Evolutionary conservation across 2,888 invertebrate genomes (phyloP).

Genomic region (Dryocosmus kuriphilus): DNA sequence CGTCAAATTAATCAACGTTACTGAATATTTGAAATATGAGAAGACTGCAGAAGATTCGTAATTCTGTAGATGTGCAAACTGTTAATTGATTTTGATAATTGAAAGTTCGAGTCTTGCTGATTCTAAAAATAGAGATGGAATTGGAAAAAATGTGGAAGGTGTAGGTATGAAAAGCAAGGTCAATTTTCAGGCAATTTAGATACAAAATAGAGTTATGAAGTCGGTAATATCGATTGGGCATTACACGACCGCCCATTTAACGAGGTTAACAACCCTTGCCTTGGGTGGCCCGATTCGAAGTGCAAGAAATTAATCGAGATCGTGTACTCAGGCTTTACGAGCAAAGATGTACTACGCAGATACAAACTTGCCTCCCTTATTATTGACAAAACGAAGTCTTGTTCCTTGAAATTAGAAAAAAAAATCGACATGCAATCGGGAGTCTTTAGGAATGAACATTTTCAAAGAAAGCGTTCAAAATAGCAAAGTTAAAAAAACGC

Average conservation of each 20-base stretch:
- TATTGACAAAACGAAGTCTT: conserved; percentile 14
- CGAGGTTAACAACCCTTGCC: conserved; percentile 38
- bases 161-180: neutral
- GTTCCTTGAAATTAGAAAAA: neutral
- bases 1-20: neutral
- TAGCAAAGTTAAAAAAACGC: too few relatives aligned
- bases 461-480: too few relatives aligned
- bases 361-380: conserved; percentile 16
- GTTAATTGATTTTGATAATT: too few relatives aligned
- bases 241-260: conserved; percentile 30
- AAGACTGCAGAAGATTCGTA: too few relatives aligned
- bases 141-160: too few relatives aligned
- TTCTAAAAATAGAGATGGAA: too few relatives aligned
- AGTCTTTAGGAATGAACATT: too few relatives aligned
- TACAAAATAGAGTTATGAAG: conserved; percentile 25
- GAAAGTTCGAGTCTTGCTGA: too few relatives aligned
- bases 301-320: conserved; percentile 40
- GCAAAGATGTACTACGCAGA: conserved; percentile 25
- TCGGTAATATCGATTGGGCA: conserved; percentile 28
- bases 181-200: neutral
- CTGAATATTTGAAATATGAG: neutral
- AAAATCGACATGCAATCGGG: neutral
- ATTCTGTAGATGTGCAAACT: too few relatives aligned
- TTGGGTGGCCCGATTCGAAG: conserved; percentile 34
- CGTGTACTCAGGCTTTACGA: conserved; percentile 35